A percentile compares a stretch with the other conserved stretches of the same genome.
phyloP scores from a whole-genome alignment of 2,888 invertebrate species.

The Pyrgus malvae region DNA sequence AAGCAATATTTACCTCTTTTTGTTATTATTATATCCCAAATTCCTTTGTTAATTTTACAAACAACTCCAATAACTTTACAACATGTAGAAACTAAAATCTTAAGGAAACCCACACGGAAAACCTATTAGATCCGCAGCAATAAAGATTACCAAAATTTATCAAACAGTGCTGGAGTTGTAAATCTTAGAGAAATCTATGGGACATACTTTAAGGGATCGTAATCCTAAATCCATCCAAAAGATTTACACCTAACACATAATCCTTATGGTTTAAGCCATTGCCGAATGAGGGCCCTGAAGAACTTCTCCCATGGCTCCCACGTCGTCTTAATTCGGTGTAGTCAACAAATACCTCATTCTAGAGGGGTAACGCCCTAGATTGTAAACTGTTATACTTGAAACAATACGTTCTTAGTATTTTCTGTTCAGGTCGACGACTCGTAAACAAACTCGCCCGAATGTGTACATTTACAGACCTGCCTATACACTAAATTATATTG shows the following conservation, averaged over 20 bases:
- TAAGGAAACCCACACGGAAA: constrained; percentile 52
- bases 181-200: too few relatives aligned
- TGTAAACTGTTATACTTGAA: constrained; percentile 65
- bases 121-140: constrained; percentile 58
- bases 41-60: constrained; percentile 1
- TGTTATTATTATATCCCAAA: too few relatives aligned
- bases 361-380: constrained; percentile 74
- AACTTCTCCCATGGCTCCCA: too few relatives aligned
- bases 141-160: too few relatives aligned
- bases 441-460: constrained; percentile 63
- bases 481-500: constrained; percentile 26
- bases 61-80: constrained; percentile 14
- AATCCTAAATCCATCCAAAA: too few relatives aligned
- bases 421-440: constrained; percentile 65
- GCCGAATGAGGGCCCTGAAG: too few relatives aligned
- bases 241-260: too few relatives aligned
- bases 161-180: too few relatives aligned
- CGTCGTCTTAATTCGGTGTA: too few relatives aligned
- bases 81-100: constrained; percentile 26
- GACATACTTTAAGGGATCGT: too few relatives aligned
- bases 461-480: constrained; percentile 36
- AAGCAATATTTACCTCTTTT: too few relatives aligned
- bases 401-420: constrained; percentile 70
- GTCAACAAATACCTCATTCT: constrained; percentile 68
- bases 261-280: too few relatives aligned